Base-by-base conservation (phyloP, 2,888 invertebrate genomes). In the Halocaridina rubra region DNA sequence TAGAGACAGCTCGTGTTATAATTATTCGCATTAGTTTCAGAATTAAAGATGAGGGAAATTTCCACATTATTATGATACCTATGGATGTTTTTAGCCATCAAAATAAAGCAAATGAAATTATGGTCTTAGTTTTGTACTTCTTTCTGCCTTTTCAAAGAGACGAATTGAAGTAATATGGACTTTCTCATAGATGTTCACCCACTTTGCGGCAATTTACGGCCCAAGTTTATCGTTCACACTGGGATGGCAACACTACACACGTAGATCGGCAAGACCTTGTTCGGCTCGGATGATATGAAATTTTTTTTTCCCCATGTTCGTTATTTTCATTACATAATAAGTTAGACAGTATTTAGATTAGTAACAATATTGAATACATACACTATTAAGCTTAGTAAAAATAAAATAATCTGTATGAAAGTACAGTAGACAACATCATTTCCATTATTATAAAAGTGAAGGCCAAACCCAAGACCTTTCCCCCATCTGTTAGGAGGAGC, bases 251-350 rank as follows among this genome's bases (percentile, higher is more conserved):
- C 82, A 82, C 82, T 82, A 71, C 82, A n/a, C n/a, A 67, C 82
- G 82, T 82, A 82, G 82, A 77, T 82, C 82, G 82, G 77, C 82
- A 78, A 82, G 82, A 82, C 82, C 82, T 82, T 82, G 82, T 82
- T 82, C 82, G 82, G 82, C 82, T 78, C 71, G 82, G 82, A 82
- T 82, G 82, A 82, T 82, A 82, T 82, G 77, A 82, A 72, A n/a
- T n/a, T 82, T 82, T 82, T 82, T 76, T 77, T 82, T 82, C 53
- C 19, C 19, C 75, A 82, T 82, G 53, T 82, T 71, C 77, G 81
- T 71, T 72, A 82, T 67, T 59, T 69, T 77, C 82, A 78, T 82
- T 82, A 75, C n/a, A n/a, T n/a, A n/a, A n/a, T n/a, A n/a, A n/a
- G n/a, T n/a, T n/a, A n/a, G n/a, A n/a, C n/a, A n/a, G n/a, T n/a